Base-by-base conservation (phyloP, 30 jellyfish, hydroid and myxozoan genomes). In the Hydractinia echinata region DNA sequence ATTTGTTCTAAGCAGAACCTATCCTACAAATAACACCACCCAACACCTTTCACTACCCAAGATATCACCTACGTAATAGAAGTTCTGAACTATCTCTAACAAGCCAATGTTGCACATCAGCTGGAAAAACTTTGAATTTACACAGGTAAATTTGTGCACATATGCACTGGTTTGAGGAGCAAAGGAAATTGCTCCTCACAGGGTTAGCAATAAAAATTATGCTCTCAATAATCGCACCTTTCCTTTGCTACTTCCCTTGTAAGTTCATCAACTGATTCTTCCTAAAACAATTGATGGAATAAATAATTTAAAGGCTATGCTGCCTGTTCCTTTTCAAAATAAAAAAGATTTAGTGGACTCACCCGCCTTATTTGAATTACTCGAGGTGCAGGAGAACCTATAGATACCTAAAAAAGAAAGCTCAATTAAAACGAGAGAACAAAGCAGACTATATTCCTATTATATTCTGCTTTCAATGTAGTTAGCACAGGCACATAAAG, bases 351-450 rank as follows among this genome's bases (percentile, higher is more conserved):
- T 4, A 21, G 71, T 8, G 61, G 21, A 60, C 85, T n/a, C 55
- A 89, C 96, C 91, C 91, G 83, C 80, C 79, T 84, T n/a, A 89
- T 81, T 66, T 89, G 96, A 44, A 85, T 64, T 13, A 89, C 89
- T 61, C 96, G 72, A 61, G 96, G 83, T 5, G 95, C 96, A 70
- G 96, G 96, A 20, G 96, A 89, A 16, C 96, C 96, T 81, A 89
- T 66, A 52, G 93, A 82, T 86, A 85, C 54, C 54, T 66, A 79
- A 56, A 53, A 48, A 67, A 82, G 14, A 19, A 66, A 54, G 39
- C 10, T 61, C 8, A 13, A 15, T 54, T 9, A 51, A 60, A 61
- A 58, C 13, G n/a, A 55, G 58, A 56, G 69, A 58, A 58, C 15
- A 11, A 58, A 11, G 19, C 19, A 58, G 19, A 58, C 69, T 11